These are phyloP conservation scores for Otis tarda DNA, from an alignment of 2,113 vertebrate species.

Conservation along the genomic window DNA sequence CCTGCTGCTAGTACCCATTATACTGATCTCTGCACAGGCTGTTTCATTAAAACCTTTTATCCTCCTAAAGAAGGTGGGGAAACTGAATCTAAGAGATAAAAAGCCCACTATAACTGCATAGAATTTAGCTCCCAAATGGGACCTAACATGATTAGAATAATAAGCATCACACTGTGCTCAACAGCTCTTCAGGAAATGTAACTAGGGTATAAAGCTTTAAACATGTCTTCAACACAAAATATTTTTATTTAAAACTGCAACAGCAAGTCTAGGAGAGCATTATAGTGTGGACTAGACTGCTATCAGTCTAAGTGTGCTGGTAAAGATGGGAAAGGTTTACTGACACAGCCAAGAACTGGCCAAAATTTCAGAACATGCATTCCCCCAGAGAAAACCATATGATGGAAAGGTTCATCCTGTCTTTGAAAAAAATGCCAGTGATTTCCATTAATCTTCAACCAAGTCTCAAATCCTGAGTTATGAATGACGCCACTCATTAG, in stretches of 20 bases:
- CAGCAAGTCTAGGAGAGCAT: background rate
- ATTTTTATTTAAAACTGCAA: background rate
- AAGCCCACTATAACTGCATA: background rate
- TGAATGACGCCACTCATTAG: background rate
- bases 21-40: background rate
- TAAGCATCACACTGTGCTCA: background rate
- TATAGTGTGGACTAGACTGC: fast-evolving
- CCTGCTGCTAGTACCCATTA: background rate
- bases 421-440: background rate
- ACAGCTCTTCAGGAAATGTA: background rate
- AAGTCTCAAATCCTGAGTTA: background rate
- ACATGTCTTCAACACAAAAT: background rate
- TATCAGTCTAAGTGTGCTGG: background rate
- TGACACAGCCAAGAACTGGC: background rate
- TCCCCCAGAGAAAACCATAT: background rate
- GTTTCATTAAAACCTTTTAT: background rate
- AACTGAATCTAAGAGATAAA: background rate
- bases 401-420: background rate
- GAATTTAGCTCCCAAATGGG: background rate
- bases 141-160: constrained; percentile 10
- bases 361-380: background rate
- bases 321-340: background rate
- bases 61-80: background rate
- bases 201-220: background rate
- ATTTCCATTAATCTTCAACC: background rate